Base-by-base conservation (phyloP, 92 coral and sea anemone species). In the Parazoanthus atlanticus region DNA sequence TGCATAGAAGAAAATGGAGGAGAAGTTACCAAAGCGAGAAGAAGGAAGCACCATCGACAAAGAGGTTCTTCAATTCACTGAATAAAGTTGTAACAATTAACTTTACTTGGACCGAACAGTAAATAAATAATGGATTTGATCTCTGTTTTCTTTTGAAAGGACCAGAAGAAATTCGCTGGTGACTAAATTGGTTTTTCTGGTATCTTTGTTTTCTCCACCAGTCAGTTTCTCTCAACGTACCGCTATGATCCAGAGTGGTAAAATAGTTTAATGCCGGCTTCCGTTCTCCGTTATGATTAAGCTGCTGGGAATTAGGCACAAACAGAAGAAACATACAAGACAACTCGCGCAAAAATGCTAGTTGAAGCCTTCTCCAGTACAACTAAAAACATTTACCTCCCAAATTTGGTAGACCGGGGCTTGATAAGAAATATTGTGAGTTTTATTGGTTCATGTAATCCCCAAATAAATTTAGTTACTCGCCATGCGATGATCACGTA, bases 131-230 rank as follows among this genome's bases (percentile, higher is more conserved):
- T 80, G 32, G 71, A 80, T 54, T 54, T 54, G 40, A 17, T 31
- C 32, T 80, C 38, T 52, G 29, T 32, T 54, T 80, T 17, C 23
- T 54, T 16, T 80, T 26, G 1, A 46, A 31, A 30, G 71, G 54
- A 78, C 84, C 84, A 80, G 72, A 58, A 29, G 67, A 54, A 29
- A 56, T 17, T 78, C n/a, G 36, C 84, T 80, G 84, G 84, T 80
- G 84, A 32, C 71, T 67, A 54, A 80, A 31, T 80, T n/a, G 25
- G 71, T 28, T 56, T 79, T 79, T 80, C 84, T 80, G 84, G 84
- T 80, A 31, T 19, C 32, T 32, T 15, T 54, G 38, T 54, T 25
- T 61, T 61, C 69, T 4, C n/a, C 28, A 61, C n/a, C 69, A 15
- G 69, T 16, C 21, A 13, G 69, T 23, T 19, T 8, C 26, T 13